Conservation (phyloP, 2,113 vertebrate species). For the Pipra filicauda region DNA sequence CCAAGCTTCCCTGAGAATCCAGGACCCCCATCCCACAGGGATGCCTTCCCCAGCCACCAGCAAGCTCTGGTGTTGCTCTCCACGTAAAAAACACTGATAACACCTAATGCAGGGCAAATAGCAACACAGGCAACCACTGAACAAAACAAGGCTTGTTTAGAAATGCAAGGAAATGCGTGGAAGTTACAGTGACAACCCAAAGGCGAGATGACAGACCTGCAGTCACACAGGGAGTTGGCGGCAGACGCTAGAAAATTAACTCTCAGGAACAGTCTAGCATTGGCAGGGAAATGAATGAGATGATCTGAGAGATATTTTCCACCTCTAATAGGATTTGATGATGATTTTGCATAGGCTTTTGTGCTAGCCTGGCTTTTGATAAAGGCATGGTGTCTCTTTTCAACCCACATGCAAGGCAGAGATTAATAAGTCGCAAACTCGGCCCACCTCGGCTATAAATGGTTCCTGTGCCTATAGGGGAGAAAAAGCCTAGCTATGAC, state of each 20-base stretch:
- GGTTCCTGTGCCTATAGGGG: not conserved
- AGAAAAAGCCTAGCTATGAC: slow-evolving; percentile 5
- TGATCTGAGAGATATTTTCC: slow-evolving; percentile 67
- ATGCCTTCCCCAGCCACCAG: not conserved
- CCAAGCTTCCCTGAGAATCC: not conserved
- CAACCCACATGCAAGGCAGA: slow-evolving; percentile 44
- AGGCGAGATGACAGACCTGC: slow-evolving; percentile 42
- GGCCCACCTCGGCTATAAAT: slow-evolving; percentile 36
- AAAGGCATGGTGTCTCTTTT: slow-evolving; percentile 63
- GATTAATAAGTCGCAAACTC: slow-evolving; percentile 62
- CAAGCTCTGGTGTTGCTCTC: not conserved
- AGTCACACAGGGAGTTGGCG: slow-evolving; percentile 9
- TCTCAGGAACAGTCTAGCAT: slow-evolving; percentile 44
- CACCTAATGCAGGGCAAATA: not conserved
- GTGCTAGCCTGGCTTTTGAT: slow-evolving; percentile 58
- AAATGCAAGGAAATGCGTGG: not conserved
- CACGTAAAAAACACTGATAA: not conserved
- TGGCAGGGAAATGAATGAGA: slow-evolving; percentile 69
- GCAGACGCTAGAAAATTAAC: slow-evolving; percentile 65
- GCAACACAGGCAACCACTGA: not conserved
- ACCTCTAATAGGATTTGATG: slow-evolving; percentile 65
- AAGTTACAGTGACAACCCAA: slow-evolving; percentile 36
- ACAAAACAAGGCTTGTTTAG: not conserved
- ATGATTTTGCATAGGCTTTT: slow-evolving; percentile 69
- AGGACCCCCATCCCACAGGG: not conserved